phyloP scores from a whole-genome alignment of 1,140 invertebrate species.

The Bombyx mandarina region DNA sequence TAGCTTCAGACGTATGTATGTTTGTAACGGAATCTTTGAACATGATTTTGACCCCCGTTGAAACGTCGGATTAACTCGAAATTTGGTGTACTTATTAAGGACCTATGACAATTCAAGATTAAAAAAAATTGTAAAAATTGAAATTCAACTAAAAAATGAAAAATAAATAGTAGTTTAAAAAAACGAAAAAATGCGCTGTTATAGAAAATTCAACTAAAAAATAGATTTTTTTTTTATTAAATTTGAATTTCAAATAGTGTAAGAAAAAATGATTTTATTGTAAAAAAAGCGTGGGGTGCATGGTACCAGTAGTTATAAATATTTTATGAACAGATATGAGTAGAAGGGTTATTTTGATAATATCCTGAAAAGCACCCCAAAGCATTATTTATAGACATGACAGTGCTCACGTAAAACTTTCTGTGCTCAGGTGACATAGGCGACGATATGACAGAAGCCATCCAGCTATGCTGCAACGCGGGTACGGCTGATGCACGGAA shows the following conservation, averaged over 20 bases:
- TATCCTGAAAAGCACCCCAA: not conserved
- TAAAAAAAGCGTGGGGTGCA: no score
- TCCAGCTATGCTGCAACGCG: conserved; percentile 44
- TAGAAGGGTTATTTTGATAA: not conserved
- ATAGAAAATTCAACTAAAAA: not conserved
- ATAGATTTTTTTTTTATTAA: not conserved
- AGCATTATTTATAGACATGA: not conserved
- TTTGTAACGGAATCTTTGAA: no score
- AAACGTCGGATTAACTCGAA: no score
- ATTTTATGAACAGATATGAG: no score
- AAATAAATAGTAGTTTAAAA: not conserved
- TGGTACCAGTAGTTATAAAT: no score
- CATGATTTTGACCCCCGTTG: no score
- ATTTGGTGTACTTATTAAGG: no score
- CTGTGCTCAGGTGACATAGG: conserved; percentile 24
- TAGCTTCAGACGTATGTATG: no score
- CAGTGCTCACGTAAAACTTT: not conserved
- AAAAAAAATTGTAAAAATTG: not conserved
- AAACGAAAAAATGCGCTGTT: not conserved
- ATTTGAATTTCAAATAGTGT: not conserved
- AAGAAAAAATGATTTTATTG: no score
- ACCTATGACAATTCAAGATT: no score
- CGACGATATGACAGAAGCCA: conserved; percentile 40
- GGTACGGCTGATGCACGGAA: conserved; percentile 35
- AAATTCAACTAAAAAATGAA: not conserved